Evolutionary conservation across 2,888 invertebrate genomes (phyloP), one percentile per base, ranked within the genome.

Genomic region (Drosophila paucipuncta): DNA sequence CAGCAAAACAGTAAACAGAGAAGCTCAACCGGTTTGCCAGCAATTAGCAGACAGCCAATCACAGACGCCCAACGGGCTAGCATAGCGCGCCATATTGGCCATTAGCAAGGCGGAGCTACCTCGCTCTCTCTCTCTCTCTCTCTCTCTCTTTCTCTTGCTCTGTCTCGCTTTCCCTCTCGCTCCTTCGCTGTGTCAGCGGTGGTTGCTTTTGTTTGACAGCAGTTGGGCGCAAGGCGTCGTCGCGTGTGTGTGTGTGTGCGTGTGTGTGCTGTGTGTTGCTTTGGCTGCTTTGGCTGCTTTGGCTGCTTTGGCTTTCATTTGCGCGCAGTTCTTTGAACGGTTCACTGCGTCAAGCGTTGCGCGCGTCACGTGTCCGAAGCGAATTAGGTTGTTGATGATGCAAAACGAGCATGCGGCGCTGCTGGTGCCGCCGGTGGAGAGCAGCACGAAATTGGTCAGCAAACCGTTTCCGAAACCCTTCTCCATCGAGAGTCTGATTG

Each of bases 401-500:
- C 76, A 81, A 76, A 68, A 69, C 68, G 71, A 69, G 57, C 68
- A 76, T 22, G 49, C 67, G 79, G 60, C 73, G 58, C 62, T 80
- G 62, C 65, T 76, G 47, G 47, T 47, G 66, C 80, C 66, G 73
- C 58, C 73, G 66, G 61, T 66, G 16, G 76, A 72, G 6, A 62
- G 61, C 59, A 61, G 69, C 50, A 63, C n/a, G 25, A 80, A 73
- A 50, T 37, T 81, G 70, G 67, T 66, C 47, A 92, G 91, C 63
- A 89, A 89, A 58, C 72, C 85, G 50, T 91, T 92, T 72, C 91
- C 93, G 7, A 93, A 93, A 70, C 92, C 93, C n/a, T 93, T 93
- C 75, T 93, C 93, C 22, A 93, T 93, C 67, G 93, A 93, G 82
- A 93, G 92, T 77, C 78, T 93, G 70, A 93, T 93, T 74, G 91